phyloP scores from a whole-genome alignment of 2,888 invertebrate species.

The Amphimallon solstitiale region DNA sequence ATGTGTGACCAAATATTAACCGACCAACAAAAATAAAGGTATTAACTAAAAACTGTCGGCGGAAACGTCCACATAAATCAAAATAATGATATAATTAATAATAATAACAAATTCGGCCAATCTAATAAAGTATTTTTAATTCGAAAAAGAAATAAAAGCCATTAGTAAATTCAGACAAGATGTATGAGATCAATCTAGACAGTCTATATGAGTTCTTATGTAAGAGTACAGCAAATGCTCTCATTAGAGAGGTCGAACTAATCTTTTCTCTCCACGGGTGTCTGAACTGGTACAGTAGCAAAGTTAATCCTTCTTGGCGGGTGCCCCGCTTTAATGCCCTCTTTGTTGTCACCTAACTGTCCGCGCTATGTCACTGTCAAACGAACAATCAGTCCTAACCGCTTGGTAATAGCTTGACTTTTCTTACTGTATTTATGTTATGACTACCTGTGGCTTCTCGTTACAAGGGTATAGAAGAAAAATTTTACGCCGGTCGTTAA shows the following conservation, averaged over 20 bases:
- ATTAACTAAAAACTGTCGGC: constrained; percentile 23
- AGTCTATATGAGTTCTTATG: not conserved
- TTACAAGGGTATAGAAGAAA: constrained; percentile 30
- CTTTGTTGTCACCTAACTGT: constrained; percentile 55
- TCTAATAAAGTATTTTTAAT: constrained; percentile 34
- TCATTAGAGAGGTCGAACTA: constrained; percentile 42
- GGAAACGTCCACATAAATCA: constrained; percentile 37
- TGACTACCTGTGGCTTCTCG: constrained; percentile 38
- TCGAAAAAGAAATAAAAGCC: constrained; percentile 20
- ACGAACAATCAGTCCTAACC: constrained; percentile 46
- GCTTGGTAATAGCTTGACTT: constrained; percentile 43
- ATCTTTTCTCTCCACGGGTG: constrained; percentile 41
- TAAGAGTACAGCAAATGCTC: constrained; percentile 44
- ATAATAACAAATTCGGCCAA: constrained; percentile 32
- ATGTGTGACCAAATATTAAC: constrained; percentile 17
- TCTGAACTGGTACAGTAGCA: constrained; percentile 43
- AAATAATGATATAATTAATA: constrained; percentile 40
- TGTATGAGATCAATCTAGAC: constrained; percentile 24
- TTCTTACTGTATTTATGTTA: constrained; percentile 33
- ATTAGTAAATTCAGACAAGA: constrained; percentile 32
- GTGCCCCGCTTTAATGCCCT: constrained; percentile 47
- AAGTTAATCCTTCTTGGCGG: constrained; percentile 50
- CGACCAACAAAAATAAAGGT: not conserved
- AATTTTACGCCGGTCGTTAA: constrained; percentile 23
- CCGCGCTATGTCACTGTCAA: constrained; percentile 54